A percentile compares a stretch with the other conserved stretches of the same genome.
These are phyloP conservation scores for Chorisops tibialis DNA, from an alignment of 2,888 invertebrate genomes.

Conservation along the genomic window DNA sequence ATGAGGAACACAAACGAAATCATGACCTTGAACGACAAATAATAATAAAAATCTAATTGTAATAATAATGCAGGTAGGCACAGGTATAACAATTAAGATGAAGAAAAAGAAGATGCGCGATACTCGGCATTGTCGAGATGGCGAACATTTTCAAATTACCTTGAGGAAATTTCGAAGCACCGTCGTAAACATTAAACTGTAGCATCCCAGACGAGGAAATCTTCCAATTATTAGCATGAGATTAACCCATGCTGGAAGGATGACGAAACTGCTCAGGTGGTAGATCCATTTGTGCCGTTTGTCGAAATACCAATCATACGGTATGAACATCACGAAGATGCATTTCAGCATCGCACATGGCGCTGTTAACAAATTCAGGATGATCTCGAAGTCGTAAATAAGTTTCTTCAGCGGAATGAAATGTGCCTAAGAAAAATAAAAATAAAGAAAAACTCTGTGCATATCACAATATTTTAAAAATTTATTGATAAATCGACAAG, in stretches of 20 bases:
- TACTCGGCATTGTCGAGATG: no score
- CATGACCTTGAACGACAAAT: conserved; percentile 49
- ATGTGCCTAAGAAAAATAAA: conserved; percentile 26
- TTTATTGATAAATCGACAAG: no score
- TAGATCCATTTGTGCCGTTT: conserved; percentile 32
- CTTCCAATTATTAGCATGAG: conserved; percentile 56
- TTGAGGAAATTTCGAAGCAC: conserved; percentile 56
- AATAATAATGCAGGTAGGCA: neutral
- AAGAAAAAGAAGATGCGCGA: no score
- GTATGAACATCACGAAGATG: conserved; percentile 27
- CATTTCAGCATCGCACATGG: conserved; percentile 30
- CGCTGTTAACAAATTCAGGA: conserved; percentile 34
- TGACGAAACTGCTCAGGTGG: conserved; percentile 51
- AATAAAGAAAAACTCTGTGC: no score
- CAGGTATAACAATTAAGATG: conserved; percentile 7
- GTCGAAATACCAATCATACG: conserved; percentile 30
- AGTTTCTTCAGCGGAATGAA: conserved; percentile 35
- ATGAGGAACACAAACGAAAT: conserved; percentile 56
- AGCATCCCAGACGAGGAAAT: conserved; percentile 56
- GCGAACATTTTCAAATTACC: conserved; percentile 41
- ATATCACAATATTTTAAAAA: no score
- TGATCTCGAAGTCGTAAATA: conserved; percentile 34
- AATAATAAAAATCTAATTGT: conserved; percentile 11
- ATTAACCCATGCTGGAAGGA: conserved; percentile 56
- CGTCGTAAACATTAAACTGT: conserved; percentile 57